These are phyloP conservation scores for Drosophila parabipectinata DNA, from an alignment of 1,140 invertebrate species.

Conservation along the genomic window DNA sequence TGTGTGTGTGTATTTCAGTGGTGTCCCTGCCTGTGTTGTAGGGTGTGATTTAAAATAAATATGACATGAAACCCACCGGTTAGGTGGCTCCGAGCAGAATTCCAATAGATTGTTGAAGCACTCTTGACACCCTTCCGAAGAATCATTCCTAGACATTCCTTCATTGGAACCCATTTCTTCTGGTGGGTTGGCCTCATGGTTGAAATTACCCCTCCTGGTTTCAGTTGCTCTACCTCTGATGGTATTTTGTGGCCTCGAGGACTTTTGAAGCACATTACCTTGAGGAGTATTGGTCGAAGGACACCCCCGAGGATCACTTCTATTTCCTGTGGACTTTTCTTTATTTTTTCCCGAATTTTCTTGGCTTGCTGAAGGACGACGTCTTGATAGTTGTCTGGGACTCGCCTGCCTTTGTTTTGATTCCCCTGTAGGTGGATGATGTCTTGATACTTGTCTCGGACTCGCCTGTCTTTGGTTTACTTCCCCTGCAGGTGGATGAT, in stretches of 20 bases:
- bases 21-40: slow-evolving; percentile 1
- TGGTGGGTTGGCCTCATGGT: neutral
- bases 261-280: neutral
- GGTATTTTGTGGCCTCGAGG: neutral
- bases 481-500: too few species aligned
- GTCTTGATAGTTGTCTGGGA: neutral
- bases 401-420: neutral
- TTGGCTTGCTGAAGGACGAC: neutral
- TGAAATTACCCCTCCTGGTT: too few species aligned
- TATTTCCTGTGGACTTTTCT: neutral
- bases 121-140: neutral
- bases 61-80: slow-evolving; percentile 65
- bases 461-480: too few species aligned
- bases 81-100: neutral
- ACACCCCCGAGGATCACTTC: neutral
- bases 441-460: too few species aligned
- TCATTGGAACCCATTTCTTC: neutral
- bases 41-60: neutral
- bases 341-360: neutral
- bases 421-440: too few species aligned
- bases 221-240: neutral
- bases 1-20: neutral
- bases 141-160: neutral
- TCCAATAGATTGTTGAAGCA: neutral
- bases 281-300: too few species aligned